Percentiles rank a stretch among this genome's conserved stretches.
These are phyloP conservation scores for Sinotaia quadrata DNA, from an alignment of 2,888 invertebrate genomes.

Conservation along the genomic window DNA sequence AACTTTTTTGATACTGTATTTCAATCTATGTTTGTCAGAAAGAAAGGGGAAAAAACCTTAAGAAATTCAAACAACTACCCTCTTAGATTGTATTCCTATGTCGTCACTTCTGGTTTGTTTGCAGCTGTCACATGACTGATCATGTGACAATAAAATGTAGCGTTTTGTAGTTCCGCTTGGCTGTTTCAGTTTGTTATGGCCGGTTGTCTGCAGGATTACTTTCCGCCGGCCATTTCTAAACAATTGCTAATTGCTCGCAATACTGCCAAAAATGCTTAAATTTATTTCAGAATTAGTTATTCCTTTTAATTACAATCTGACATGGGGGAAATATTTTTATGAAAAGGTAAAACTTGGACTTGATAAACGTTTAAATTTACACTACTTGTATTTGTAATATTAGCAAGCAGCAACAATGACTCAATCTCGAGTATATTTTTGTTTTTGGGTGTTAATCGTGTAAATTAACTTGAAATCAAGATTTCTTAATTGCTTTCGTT, in stretches of 20 bases:
- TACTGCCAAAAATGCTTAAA: background rate
- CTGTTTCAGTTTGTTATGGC: constrained; percentile 10
- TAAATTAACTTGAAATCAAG: no score
- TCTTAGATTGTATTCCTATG: constrained; percentile 1
- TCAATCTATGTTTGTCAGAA: no score
- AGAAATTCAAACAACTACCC: no score
- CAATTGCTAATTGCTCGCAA: background rate
- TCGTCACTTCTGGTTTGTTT: constrained; percentile 5
- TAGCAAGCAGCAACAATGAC: no score
- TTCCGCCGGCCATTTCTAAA: constrained; percentile 15
- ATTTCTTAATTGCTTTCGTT: no score
- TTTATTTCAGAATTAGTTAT: background rate
- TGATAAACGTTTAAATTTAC: no score
- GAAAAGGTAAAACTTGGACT: constrained; percentile 7
- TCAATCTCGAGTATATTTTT: no score
- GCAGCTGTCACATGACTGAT: constrained; percentile 40
- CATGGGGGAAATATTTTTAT: constrained; percentile 1
- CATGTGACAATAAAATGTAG: no score
- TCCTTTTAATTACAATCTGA: background rate
- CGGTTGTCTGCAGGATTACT: constrained; percentile 7
- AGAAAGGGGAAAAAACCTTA: no score
- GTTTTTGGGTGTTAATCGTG: no score
- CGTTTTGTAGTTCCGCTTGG: background rate
- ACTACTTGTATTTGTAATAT: no score
- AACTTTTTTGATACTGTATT: no score